phyloP scores from a whole-genome alignment of 2,113 vertebrate genomes.

The Oryzias curvinotus region DNA sequence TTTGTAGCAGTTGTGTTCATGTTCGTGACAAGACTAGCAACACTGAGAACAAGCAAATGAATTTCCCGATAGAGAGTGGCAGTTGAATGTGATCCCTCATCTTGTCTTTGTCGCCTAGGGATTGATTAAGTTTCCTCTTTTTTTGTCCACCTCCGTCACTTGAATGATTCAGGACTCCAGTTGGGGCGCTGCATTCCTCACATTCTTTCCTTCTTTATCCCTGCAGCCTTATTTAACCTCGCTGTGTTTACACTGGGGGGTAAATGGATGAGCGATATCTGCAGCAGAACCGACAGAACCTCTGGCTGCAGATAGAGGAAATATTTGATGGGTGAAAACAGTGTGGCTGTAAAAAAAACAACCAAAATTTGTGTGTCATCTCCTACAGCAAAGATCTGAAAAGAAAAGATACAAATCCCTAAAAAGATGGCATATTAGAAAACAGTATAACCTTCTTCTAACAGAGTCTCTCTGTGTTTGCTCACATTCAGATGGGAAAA shows the following conservation, averaged over 20 bases:
- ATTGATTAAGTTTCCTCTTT: not conserved
- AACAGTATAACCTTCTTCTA: too few species aligned
- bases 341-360: not conserved
- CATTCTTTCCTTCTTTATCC: slow-evolving; percentile 48
- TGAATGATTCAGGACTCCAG: slow-evolving; percentile 47
- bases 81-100: slow-evolving; percentile 27
- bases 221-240: slow-evolving; percentile 28
- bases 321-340: not conserved
- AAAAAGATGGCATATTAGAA: too few species aligned
- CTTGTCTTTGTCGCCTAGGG: slow-evolving; percentile 21
- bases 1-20: slow-evolving; percentile 30
- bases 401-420: too few species aligned
- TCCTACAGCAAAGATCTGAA: too few species aligned
- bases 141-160: slow-evolving; percentile 17
- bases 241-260: slow-evolving; percentile 36
- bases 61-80: slow-evolving; percentile 21
- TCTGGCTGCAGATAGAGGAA: not conserved
- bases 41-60: slow-evolving; percentile 29
- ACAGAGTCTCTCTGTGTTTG: too few species aligned
- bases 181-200: slow-evolving; percentile 48
- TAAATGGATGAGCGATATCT: slow-evolving; percentile 10
- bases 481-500: too few species aligned
- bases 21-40: slow-evolving; percentile 42
- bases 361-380: not conserved
- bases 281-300: not conserved